Evolutionary conservation across 2,888 invertebrate species (phyloP).

Genomic region (Eledona agricola): DNA sequence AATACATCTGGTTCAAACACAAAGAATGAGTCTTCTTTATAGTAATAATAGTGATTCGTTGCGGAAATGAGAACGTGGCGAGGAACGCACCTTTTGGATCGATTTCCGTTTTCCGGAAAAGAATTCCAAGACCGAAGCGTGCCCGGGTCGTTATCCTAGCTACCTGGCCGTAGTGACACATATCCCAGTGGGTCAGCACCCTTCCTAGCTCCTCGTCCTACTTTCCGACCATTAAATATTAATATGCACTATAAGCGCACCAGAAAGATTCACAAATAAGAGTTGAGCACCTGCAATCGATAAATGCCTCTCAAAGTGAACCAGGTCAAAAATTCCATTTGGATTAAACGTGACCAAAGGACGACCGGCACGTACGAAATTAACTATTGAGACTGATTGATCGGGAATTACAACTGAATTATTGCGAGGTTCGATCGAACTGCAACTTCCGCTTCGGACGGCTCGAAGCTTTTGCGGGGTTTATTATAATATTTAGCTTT

Average conservation of each 20-base stretch:
- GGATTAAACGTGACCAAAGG: conserved; percentile 18
- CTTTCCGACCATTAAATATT: conserved; percentile 24
- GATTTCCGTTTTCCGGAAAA: conserved; percentile 19
- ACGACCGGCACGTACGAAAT: no score
- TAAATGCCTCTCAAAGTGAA: conserved; percentile 22
- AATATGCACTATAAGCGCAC: conserved; percentile 6
- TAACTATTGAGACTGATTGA: background rate
- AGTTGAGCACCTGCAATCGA: conserved; percentile 20
- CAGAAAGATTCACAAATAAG: conserved; percentile 26
- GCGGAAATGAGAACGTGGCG: no score
- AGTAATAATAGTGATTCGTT: no score
- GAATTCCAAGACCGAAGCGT: conserved; percentile 16
- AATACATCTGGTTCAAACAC: no score
- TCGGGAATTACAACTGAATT: no score
- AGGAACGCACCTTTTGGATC: conserved; percentile 1
- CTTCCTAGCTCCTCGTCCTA: conserved; percentile 14
- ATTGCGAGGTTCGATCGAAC: no score
- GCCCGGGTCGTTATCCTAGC: conserved; percentile 13
- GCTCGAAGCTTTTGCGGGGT: no score
- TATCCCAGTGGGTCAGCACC: conserved; percentile 15
- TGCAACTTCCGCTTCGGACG: no score
- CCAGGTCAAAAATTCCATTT: conserved; percentile 20
- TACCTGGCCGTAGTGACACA: no score
- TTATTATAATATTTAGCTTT: no score
- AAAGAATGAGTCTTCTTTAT: no score